Base-by-base conservation (phyloP, 2,113 vertebrate species). In the Sorex fumeus region DNA sequence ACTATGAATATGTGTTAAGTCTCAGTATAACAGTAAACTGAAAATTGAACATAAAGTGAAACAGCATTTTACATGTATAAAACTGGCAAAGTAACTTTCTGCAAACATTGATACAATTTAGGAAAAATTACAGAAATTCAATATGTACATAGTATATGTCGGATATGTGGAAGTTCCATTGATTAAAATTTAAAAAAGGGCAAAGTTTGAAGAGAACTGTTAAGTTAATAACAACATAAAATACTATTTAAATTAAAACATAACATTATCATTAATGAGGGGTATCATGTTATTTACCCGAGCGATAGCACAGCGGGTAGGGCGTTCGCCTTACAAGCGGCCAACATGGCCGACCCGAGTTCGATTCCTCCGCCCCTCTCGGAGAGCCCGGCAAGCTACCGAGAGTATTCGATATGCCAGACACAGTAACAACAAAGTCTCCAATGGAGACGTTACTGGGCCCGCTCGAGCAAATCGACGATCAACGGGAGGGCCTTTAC, bases 51-150 rank as follows among this genome's bases (percentile, higher is more conserved):
- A 7, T 66, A 85, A 92, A 91, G 1, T 2, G 62, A 88, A 34
- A 34, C 2, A 83, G 40, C 64, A 83, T 47, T 74, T 95, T 78
- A 83, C 19, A 86, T 4, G 32, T 67, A 64, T 75, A 76, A 92
- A 92, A 69, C 76, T 64, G 43, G 28, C 9, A 95, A 74, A 91
- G 45, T 36, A 84, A 72, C 70, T 93, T 62, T 86, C 53, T 87
- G 1, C 76, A 91, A 88, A 82, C 32, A 90, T 75, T 81, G 60
- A 72, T 27, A 69, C 16, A 91, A 45, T 69, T 87, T 84, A 91
- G 62, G 36, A 92, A 92, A 78, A 83, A 64, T 13, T 71, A n/a
- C 3, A 75, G 19, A 92, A 69, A 53, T 75, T 53, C 62, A 91
- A 47, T 27, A 8, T 36, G 10, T 45, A 16, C 27, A 88, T 81